Evolutionary conservation across 2,797 vertebrate genomes (phyloP).

Genomic region (Pantherophis vulpinus): DNA sequence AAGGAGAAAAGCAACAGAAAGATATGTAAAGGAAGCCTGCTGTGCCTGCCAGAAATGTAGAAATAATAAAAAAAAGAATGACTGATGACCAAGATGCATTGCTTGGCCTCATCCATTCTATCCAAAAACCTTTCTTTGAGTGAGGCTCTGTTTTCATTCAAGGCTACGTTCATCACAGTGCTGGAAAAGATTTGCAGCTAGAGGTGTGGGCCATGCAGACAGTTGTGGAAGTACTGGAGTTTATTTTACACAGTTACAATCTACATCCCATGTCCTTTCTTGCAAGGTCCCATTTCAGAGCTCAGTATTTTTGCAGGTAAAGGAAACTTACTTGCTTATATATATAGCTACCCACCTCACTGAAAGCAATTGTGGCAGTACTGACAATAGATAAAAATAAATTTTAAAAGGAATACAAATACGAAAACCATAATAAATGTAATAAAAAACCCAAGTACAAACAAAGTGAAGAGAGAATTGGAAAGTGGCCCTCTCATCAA

Average conservation of each 20-base stretch:
- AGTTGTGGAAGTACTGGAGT: background rate
- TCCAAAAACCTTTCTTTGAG: background rate
- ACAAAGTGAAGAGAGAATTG: too few relatives aligned
- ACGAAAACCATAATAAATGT: too few relatives aligned
- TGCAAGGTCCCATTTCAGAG: background rate
- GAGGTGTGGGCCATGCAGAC: background rate
- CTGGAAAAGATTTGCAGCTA: background rate
- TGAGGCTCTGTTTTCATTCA: background rate
- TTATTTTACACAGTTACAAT: background rate
- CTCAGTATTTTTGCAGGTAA: background rate
- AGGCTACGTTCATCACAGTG: background rate
- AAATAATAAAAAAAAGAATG: too few relatives aligned
- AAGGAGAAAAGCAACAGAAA: conserved; percentile 16
- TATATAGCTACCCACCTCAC: too few relatives aligned
- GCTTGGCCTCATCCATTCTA: background rate
- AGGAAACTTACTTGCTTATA: too few relatives aligned
- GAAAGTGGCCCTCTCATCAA: too few relatives aligned
- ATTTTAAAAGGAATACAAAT: too few relatives aligned
- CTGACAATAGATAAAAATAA: too few relatives aligned
- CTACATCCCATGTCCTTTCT: background rate
- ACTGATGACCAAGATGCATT: background rate
- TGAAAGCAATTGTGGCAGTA: too few relatives aligned
- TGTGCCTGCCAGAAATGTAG: background rate
- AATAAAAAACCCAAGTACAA: too few relatives aligned
- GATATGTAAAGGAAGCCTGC: background rate